phyloP scores from a whole-genome alignment of 2,113 vertebrate genomes.

The Puma concolor region DNA sequence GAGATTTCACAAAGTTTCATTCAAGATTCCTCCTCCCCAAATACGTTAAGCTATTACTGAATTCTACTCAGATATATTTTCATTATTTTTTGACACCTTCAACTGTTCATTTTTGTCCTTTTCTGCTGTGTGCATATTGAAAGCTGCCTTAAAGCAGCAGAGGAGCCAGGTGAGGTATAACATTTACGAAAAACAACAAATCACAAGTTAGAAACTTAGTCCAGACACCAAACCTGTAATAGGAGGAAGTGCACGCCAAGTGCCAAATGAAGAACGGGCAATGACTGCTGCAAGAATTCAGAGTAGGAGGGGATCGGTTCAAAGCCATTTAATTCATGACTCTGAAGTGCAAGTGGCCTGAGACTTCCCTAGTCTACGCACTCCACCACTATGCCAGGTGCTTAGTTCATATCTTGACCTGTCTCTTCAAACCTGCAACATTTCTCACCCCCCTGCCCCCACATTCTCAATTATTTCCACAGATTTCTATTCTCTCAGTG shows the following conservation, averaged over 20 bases:
- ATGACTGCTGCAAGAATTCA: background rate
- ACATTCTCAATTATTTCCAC: background rate
- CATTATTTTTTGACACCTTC: background rate
- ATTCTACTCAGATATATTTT: background rate
- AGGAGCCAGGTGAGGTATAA: background rate
- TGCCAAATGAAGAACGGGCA: background rate
- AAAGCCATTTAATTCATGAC: background rate
- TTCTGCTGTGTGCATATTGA: background rate
- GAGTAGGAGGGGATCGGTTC: background rate
- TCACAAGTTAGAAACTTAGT: background rate
- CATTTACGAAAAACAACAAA: background rate
- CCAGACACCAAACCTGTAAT: background rate
- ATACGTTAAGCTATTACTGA: background rate
- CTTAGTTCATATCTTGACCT: background rate
- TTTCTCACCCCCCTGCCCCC: background rate
- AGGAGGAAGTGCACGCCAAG: background rate
- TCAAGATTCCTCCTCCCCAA: background rate
- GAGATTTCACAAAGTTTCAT: background rate
- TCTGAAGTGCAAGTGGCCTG: background rate
- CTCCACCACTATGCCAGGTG: background rate
- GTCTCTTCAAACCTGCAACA: background rate
- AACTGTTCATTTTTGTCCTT: background rate
- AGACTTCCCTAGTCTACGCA: background rate
- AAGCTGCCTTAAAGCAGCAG: background rate
- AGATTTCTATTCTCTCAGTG: background rate